These are phyloP conservation scores for Heterohyrax brucei DNA, from an alignment of 2,797 vertebrate genomes.

Conservation along the genomic window DNA sequence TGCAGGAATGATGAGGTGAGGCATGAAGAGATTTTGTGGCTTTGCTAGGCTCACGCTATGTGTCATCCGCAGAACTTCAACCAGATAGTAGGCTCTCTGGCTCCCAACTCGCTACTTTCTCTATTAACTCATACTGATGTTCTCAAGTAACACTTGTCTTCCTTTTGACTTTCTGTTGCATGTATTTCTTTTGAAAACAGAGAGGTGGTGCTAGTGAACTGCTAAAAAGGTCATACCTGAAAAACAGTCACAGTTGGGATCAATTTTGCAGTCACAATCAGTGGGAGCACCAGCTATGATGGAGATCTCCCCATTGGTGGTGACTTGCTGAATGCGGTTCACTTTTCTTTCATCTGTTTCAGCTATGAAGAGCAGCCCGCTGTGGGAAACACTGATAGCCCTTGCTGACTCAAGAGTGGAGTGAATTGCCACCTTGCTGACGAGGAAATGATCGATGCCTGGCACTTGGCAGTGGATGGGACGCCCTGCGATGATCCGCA, in stretches of 20 bases:
- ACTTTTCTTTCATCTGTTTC: constrained; percentile 98
- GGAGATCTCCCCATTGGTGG: constrained; percentile 98
- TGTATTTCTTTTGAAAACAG: constrained; percentile 79
- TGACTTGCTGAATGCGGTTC: constrained; percentile 98
- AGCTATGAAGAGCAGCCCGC: constrained; percentile 96
- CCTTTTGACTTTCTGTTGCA: constrained; percentile 52
- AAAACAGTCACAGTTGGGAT: constrained; percentile 99
- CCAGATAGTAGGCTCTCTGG: background rate
- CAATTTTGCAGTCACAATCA: constrained; percentile 99
- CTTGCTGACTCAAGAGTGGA: constrained; percentile 97
- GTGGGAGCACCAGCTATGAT: constrained; percentile 96
- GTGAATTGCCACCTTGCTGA: constrained; percentile 96
- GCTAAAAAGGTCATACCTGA: constrained; percentile 93
- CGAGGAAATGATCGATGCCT: constrained; percentile 96
- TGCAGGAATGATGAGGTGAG: constrained; percentile 26
- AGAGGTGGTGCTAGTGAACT: constrained; percentile 73
- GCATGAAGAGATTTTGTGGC: background rate
- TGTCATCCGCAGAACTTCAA: background rate
- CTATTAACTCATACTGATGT: background rate
- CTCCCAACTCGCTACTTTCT: constrained; percentile 31
- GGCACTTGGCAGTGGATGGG: constrained; percentile 99
- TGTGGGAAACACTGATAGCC: constrained; percentile 96
- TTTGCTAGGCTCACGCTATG: constrained; percentile 34
- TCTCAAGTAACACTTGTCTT: constrained; percentile 61
- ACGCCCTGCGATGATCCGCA: constrained; percentile 96